Base-by-base conservation (phyloP, 2,888 invertebrate genomes). In the Xestia sexstrigata region DNA sequence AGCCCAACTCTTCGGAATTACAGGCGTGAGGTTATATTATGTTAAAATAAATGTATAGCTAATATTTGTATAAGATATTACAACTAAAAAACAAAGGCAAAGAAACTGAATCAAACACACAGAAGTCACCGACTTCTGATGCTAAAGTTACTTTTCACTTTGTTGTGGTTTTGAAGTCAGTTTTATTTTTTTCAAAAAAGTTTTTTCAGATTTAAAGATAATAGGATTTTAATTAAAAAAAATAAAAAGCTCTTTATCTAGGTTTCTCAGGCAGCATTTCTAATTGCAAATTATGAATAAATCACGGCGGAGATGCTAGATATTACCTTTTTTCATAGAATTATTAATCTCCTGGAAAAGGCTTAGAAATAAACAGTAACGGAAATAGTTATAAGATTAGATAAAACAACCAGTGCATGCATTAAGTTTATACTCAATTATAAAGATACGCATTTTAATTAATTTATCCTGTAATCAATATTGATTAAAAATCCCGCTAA, bases 301-400 rank as follows among this genome's bases (percentile, higher is more conserved):
- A 45, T 45, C 30, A 65, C 45, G 13, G 17, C 35, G 35, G 35
- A 35, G 8, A 20, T 71, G 8, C 9, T 47, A 17, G 17, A 9
- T n/a, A 49, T 35, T n/a, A 49, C 20, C 6, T 47, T 74, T 45
- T 60, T 69, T 35, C 60, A 55, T 60, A n/a, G 23, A 52, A 67
- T 26, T 5, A 72, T 66, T 67, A 72, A 85, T 71, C 42, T 52
- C 49, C 26, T 30, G 60, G 5, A 71, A 49, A 62, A 58, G 60
- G 71, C 58, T 47, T 63, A 67, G 23, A 68, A 79, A 79, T 73
- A 62, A 71, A 78, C 17, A 3, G 70, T 83, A 86, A 63, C 78
- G 86, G 83, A 82, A 75, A 75, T 75, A 70, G 69, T 85, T 78
- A 78, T 35, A 45, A 70, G 58, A 82, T 85, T 73, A 78, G 60